Evolutionary conservation across 2,888 invertebrate genomes (phyloP), one percentile per base, ranked within the genome.

Genomic region (Graphium colonna): DNA sequence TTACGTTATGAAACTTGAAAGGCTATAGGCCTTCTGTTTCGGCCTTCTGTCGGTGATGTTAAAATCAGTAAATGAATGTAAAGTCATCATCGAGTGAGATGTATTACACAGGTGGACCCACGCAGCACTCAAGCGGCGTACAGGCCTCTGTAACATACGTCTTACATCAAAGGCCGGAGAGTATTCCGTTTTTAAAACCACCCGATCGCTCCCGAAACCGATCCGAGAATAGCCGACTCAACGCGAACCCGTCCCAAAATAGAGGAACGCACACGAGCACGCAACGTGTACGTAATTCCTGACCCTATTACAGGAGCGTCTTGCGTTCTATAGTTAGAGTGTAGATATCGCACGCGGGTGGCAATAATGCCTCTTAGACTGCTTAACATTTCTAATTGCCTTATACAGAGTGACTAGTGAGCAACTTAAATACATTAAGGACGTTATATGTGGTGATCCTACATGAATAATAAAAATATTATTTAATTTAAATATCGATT

Each of bases 261-360:
- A 85, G 64, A 63, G 75, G 77, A 77, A 76, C 81, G 73, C 73
- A 70, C 73, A 43, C 51, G 26, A 16, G 64, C 69, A 67, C 75
- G 70, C 72, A 65, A 60, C 59, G 65, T 74, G 74, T 71, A 83
- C 86, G 86, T 73, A 87, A 82, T 78, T 79, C 77, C 79, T 87
- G 87, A 87, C 86, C 87, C 85, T 85, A 86, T 84, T 87, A 74
- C 84, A 78, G 73, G 82, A 78, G 79, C 76, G 76, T 77, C 73
- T 72, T 77, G 60, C 62, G 56, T 58, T 57, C 64, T 66, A 62
- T 63, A 63, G 50, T 58, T 65, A 68, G 65, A 57, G 46, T 36
- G n/a, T n/a, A n/a, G n/a, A 26, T 33, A 41, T 56, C 28, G 13
- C 17, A 49, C 40, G 26, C 38, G 49, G 36, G 49, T 33, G 39